Evolutionary conservation across 2,888 invertebrate species (phyloP).

Genomic region (Eupithecia inturbata): DNA sequence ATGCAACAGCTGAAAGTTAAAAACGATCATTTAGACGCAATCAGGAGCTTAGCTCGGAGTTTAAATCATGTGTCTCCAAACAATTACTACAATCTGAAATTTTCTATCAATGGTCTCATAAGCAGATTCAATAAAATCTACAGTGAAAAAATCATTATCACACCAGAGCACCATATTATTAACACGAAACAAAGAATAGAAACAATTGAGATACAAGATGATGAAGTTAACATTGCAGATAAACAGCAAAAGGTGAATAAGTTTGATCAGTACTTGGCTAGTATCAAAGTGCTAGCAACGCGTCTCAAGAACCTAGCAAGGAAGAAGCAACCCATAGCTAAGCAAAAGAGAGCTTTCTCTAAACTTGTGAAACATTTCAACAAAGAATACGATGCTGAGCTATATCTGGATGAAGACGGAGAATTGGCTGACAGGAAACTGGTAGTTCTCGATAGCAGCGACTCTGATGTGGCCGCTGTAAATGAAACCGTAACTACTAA

Average conservation of each 20-base stretch:
- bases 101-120: conserved; percentile 56
- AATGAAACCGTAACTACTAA: conserved; percentile 46
- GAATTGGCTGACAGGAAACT: conserved; percentile 62
- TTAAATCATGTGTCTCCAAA: conserved; percentile 8
- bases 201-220: conserved; percentile 68
- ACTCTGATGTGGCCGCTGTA: conserved; percentile 57
- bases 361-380: conserved; percentile 71
- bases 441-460: conserved; percentile 66
- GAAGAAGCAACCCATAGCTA: conserved; percentile 56
- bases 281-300: conserved; percentile 59
- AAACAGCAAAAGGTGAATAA: conserved; percentile 55
- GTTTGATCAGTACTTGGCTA: conserved; percentile 60
- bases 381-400: conserved; percentile 66
- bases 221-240: conserved; percentile 44
- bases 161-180: conserved; percentile 55
- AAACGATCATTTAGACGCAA: conserved; percentile 15
- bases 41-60: conserved; percentile 15
- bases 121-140: conserved; percentile 66
- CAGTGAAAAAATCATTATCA: conserved; percentile 57
- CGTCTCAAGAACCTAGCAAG: conserved; percentile 60
- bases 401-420: conserved; percentile 60
- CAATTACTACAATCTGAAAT: conserved; percentile 32
- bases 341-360: conserved; percentile 67
- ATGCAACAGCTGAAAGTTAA: background rate
- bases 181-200: conserved; percentile 52